Conservation (phyloP, 1,140 invertebrate genomes). For the Glossosoma conforme region DNA sequence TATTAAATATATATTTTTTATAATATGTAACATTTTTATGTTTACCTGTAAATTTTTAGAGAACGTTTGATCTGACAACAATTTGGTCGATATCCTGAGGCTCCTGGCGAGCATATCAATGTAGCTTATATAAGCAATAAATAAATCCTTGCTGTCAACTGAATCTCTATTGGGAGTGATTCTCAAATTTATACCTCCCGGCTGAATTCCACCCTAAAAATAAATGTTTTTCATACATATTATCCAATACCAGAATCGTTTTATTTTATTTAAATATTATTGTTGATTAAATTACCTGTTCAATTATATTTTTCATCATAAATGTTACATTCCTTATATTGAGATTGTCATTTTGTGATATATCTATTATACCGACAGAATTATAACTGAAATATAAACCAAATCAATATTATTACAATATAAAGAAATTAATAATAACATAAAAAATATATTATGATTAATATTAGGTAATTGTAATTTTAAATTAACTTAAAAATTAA, state of each 20-base stretch:
- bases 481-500: too few species aligned
- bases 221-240: neutral
- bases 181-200: conserved; percentile 58
- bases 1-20: too few species aligned
- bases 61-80: conserved; percentile 47
- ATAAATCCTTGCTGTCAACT: conserved; percentile 52
- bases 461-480: too few species aligned
- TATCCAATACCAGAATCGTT: neutral
- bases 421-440: too few species aligned
- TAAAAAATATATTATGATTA: too few species aligned
- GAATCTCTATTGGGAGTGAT: conserved; percentile 50
- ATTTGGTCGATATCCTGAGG: conserved; percentile 48
- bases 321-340: conserved; percentile 38
- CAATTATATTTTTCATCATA: conserved; percentile 55
- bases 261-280: too few species aligned
- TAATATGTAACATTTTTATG: too few species aligned
- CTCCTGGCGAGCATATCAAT: conserved; percentile 58
- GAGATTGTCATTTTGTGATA: conserved; percentile 5
- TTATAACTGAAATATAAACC: conserved; percentile 38
- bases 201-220: conserved; percentile 41
- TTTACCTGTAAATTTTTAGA: conserved; percentile 48
- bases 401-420: too few species aligned
- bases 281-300: conserved; percentile 43
- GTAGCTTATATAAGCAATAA: conserved; percentile 52
- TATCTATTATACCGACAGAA: conserved; percentile 15